Evolutionary conservation across 2,888 invertebrate species (phyloP).

Genomic region (Ditula angustiorana): DNA sequence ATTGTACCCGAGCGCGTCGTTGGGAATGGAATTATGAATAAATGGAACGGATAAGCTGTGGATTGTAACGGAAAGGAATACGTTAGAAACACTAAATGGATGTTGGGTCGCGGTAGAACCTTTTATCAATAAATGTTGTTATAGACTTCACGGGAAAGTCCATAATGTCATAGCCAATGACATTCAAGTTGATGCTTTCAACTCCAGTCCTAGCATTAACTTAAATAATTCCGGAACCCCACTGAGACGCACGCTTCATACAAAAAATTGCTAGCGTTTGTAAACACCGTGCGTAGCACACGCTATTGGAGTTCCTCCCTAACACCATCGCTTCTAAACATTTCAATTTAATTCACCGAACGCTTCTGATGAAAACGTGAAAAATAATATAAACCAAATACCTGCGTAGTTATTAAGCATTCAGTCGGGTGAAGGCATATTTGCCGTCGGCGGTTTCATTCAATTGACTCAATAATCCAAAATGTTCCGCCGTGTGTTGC

Average conservation of each 20-base stretch:
- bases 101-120: no score
- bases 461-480: not conserved
- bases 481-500: not conserved
- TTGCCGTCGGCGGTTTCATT: not conserved
- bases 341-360: not conserved
- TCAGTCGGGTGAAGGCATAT: not conserved
- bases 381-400: no score
- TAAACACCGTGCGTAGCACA: no score
- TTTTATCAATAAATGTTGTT: no score
- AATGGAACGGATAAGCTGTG: slow-evolving; percentile 5
- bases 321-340: not conserved
- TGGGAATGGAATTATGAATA: not conserved
- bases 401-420: not conserved
- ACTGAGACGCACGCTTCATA: no score
- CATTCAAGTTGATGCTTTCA: no score
- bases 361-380: not conserved
- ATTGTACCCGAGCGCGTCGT: slow-evolving; percentile 5
- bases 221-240: no score
- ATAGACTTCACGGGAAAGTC: no score
- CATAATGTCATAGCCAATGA: no score
- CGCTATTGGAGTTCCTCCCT: no score
- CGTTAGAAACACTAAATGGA: not conserved
- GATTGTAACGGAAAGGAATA: not conserved
- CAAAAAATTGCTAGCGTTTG: no score
- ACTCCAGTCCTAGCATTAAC: no score